Evolutionary conservation across 2,113 vertebrate genomes (phyloP).

Genomic region (Raphicerus campestris): DNA sequence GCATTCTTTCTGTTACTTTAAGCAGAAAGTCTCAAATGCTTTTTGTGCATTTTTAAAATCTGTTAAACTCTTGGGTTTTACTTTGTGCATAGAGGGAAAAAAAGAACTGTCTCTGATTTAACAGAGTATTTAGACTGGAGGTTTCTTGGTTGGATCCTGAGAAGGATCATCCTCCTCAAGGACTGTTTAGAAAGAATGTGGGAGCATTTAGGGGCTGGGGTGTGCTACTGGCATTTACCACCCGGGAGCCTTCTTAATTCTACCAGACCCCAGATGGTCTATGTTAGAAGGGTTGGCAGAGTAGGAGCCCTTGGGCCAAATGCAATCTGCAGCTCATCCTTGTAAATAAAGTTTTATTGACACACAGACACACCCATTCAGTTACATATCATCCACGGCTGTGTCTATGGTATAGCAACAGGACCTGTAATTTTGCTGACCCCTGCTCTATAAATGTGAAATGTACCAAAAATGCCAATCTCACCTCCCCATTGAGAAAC

Average conservation of each 20-base stretch:
- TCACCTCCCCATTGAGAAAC: not conserved
- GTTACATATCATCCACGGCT: not conserved
- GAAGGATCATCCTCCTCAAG: not conserved
- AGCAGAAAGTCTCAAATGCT: not conserved
- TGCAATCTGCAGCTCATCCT: not conserved
- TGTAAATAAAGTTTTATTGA: constrained; percentile 5
- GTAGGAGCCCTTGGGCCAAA: not conserved
- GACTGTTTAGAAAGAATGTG: not conserved
- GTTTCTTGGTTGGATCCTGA: not conserved
- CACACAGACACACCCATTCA: not conserved
- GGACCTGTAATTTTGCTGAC: not conserved
- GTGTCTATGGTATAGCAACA: not conserved
- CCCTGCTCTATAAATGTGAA: not conserved
- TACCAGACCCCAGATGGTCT: not conserved
- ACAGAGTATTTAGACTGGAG: not conserved
- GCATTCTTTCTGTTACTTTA: not conserved
- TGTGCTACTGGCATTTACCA: not conserved
- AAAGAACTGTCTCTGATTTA: not conserved
- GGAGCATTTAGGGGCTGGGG: not conserved
- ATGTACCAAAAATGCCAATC: not conserved
- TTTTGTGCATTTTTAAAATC: not conserved
- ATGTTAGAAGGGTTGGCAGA: not conserved
- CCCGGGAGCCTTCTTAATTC: not conserved
- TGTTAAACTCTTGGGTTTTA: not conserved
- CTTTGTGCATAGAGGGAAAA: not conserved